Conservation (phyloP, 1,140 invertebrate genomes). For the Ceratina australensis region DNA sequence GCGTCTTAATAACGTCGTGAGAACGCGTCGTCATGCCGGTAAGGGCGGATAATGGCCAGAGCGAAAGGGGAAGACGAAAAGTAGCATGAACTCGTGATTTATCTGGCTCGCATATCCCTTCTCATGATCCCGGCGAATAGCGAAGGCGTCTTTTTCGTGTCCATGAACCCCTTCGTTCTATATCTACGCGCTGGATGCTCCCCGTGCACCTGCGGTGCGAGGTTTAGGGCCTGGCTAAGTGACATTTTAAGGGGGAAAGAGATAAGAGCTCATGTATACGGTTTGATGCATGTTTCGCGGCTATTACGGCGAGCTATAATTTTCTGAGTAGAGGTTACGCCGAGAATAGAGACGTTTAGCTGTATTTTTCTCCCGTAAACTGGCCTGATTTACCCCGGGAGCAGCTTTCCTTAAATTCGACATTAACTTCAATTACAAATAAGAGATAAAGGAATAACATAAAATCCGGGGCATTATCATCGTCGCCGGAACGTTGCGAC, state of each 20-base stretch:
- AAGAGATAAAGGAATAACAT: too few relatives aligned
- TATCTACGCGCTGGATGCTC: neutral
- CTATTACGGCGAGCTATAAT: constrained; percentile 12
- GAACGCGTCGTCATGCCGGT: constrained; percentile 54
- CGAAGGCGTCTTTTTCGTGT: constrained; percentile 1
- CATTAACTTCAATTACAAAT: too few relatives aligned
- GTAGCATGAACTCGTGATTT: constrained; percentile 56
- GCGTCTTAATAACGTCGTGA: constrained; percentile 63
- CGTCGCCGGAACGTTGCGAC: too few relatives aligned
- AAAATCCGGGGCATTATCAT: too few relatives aligned
- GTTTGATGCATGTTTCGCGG: constrained; percentile 22
- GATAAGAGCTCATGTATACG: constrained; percentile 4
- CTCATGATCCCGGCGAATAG: constrained; percentile 49
- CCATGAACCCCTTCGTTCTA: neutral
- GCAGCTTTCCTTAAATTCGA: too few relatives aligned
- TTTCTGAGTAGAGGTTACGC: neutral
- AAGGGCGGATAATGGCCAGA: constrained; percentile 18
- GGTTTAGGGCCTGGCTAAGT: constrained; percentile 2
- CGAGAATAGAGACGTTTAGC: neutral
- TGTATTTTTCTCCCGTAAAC: neutral
- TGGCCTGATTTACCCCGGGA: neutral
- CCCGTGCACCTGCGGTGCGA: too few relatives aligned
- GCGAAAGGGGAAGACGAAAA: constrained; percentile 42
- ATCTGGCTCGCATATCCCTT: constrained; percentile 52
- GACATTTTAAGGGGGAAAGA: constrained; percentile 18